These are phyloP conservation scores for Drosophila tanythrix DNA, from an alignment of 2,888 invertebrate genomes.

Conservation along the genomic window DNA sequence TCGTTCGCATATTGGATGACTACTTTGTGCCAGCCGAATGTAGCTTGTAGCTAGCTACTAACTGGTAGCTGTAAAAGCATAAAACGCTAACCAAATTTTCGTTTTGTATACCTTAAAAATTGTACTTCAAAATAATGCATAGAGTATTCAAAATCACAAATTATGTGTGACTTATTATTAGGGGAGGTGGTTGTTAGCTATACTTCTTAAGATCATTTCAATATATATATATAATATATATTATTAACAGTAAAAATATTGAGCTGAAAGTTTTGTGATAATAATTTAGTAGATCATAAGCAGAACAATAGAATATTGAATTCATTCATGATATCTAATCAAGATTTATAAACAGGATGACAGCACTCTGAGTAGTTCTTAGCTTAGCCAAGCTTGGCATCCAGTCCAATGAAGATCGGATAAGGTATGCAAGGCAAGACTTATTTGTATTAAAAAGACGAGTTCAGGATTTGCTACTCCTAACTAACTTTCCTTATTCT, in stretches of 20 bases:
- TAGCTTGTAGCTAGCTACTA: constrained; percentile 37
- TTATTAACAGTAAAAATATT: background rate
- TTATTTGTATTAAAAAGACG: background rate
- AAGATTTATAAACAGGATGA: background rate
- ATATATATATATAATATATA: too few relatives aligned
- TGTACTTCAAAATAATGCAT: background rate
- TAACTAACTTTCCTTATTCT: background rate
- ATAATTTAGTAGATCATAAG: background rate
- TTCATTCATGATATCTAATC: background rate
- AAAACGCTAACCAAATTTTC: constrained; percentile 26
- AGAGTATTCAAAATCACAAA: background rate
- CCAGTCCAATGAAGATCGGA: background rate
- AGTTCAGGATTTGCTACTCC: background rate
- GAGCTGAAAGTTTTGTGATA: background rate
- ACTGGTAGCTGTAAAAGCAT: background rate
- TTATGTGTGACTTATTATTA: background rate
- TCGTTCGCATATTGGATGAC: constrained; percentile 66
- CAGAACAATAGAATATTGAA: background rate
- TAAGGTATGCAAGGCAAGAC: background rate
- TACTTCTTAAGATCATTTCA: background rate
- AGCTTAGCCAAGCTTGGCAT: too few relatives aligned
- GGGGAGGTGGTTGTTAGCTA: background rate
- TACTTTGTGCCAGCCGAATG: constrained; percentile 66
- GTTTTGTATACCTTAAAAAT: background rate
- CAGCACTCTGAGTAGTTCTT: background rate